Evolutionary conservation across 2,888 invertebrate species (phyloP), one percentile per base, ranked within the genome.

Genomic region (Orchesella flavescens): DNA sequence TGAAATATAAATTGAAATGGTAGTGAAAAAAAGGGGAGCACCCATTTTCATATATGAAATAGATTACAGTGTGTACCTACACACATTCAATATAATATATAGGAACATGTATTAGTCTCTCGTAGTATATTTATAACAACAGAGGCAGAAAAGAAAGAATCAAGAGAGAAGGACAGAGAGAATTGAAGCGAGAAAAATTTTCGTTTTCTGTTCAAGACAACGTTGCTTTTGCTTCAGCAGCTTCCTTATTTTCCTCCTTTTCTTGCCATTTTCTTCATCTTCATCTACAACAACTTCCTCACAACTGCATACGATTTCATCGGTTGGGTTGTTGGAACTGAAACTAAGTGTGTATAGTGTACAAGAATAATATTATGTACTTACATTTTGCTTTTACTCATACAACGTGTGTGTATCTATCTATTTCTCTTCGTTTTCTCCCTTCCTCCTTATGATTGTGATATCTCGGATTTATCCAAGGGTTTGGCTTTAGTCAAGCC

Each of bases 201-300:
- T 85, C 84, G 80, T 83, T 87, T 85, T 87, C 87, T 87, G 87
- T 72, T 86, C 84, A 85, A 85, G 87, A 87, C 87, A 87, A 87
- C 83, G 83, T 85, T 87, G 84, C 86, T 75, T 80, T 84, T 83
- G 78, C 83, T 79, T 78, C 78, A 78, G 68, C 78, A 78, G 79
- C 73, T 79, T 84, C 84, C 79, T 71, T 75, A 79, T 74, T 73
- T 73, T 75, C 74, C 78, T 69, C 77, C 66, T 59, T 82, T 76
- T 73, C 55, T 76, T 81, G 55, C 53, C 17, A n/a, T 55, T 53
- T 75, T 71, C 15, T 55, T 55, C 61, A 61, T 71, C 49, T 61
- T 34, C 44, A 12, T 53, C 66, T 57, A 19, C 23, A 63, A 43
- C 46, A 78, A 59, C 24, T 59, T 78, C 17, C 46, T 61, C 15